These are phyloP conservation scores for Eriosoma lanigerum DNA, from an alignment of 1,140 invertebrate species.

Conservation along the genomic window DNA sequence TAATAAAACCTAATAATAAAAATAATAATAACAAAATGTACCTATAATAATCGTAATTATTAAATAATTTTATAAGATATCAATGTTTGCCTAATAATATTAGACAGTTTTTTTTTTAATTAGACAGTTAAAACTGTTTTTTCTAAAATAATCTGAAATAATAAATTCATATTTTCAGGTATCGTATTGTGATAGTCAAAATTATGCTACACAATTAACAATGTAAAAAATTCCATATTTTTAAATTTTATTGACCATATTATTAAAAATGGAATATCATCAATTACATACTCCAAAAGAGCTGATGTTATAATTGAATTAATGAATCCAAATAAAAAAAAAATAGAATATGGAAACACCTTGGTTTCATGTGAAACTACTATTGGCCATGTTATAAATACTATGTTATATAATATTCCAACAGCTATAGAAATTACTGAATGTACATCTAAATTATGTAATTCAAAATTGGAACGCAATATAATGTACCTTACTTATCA, in stretches of 20 bases:
- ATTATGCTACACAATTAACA: neutral
- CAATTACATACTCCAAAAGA: neutral
- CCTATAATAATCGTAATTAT: neutral
- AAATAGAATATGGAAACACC: neutral
- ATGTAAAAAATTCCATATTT: neutral
- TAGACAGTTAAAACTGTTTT: neutral
- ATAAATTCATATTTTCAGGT: neutral
- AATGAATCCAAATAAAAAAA: neutral
- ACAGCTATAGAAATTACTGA: neutral
- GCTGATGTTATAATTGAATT: constrained; percentile 9
- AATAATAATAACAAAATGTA: too few species aligned
- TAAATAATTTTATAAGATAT: neutral
- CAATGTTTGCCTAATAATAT: too few species aligned
- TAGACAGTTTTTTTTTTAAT: too few species aligned
- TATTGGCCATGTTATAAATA: neutral
- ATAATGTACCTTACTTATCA: neutral
- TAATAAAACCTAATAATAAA: too few species aligned
- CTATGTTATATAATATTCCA: neutral
- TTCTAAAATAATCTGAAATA: neutral
- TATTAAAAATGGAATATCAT: neutral
- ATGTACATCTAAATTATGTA: neutral
- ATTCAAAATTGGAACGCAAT: neutral
- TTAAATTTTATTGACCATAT: neutral
- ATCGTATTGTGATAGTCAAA: neutral
- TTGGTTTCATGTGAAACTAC: neutral